Evolutionary conservation across 2,888 invertebrate genomes (phyloP).

Genomic region (Diachrysia chrysitis): DNA sequence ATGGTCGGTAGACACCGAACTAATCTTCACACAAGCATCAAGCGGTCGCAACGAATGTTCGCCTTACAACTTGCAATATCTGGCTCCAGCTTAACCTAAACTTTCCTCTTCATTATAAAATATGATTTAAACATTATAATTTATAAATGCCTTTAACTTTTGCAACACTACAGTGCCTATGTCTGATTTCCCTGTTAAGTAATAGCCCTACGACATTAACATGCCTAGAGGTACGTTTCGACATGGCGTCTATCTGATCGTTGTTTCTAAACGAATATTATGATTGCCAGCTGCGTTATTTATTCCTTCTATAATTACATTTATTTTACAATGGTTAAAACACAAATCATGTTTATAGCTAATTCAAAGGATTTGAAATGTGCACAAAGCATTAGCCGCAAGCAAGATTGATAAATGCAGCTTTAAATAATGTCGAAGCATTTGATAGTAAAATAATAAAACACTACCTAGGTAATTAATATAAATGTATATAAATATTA

Average conservation of each 20-base stretch:
- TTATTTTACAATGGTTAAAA: slow-evolving; percentile 1
- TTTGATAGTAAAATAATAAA: no score
- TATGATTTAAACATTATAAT: slow-evolving; percentile 32
- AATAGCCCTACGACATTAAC: slow-evolving; percentile 24
- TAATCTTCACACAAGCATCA: neutral
- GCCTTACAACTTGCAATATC: neutral
- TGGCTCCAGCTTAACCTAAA: slow-evolving; percentile 6
- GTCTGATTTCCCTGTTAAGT: slow-evolving; percentile 47
- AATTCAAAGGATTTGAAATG: neutral
- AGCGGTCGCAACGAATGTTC: neutral
- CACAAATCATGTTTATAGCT: neutral
- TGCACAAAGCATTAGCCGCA: neutral
- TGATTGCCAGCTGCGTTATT: slow-evolving; percentile 29
- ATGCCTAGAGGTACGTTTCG: slow-evolving; percentile 29
- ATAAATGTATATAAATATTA: no score
- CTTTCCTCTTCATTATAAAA: slow-evolving; percentile 29
- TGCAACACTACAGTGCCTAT: slow-evolving; percentile 34
- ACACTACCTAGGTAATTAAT: no score
- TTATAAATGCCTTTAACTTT: slow-evolving; percentile 33
- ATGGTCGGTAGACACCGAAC: no score
- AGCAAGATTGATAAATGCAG: neutral
- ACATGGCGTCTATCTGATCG: slow-evolving; percentile 38
- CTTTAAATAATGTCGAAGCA: neutral
- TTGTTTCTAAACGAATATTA: slow-evolving; percentile 30
- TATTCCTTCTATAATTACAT: slow-evolving; percentile 28